Evolutionary conservation across 1,140 invertebrate species (phyloP), one percentile per base, ranked within the genome.

Genomic region (Pseudomyrmex sp.): DNA sequence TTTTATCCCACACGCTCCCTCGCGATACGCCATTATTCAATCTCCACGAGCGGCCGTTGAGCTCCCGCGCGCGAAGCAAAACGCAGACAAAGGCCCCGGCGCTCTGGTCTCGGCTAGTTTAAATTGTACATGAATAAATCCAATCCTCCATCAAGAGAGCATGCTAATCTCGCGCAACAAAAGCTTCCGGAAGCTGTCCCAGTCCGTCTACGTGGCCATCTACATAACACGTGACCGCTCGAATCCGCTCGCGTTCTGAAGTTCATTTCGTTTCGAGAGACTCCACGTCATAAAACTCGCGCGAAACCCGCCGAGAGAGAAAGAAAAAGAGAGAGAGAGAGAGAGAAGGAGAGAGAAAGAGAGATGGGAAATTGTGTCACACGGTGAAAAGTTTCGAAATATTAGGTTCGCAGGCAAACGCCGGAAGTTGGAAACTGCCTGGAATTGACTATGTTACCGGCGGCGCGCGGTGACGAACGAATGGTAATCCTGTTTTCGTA

Each of bases 111-210:
- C 86, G 89, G 85, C 88, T 87, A 88, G 85, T 87, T 89, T 87
- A 88, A 92, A 91, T 91, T 87, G 85, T 92, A 92, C 88, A 90
- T 91, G 90, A 91, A 92, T 92, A 92, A 92, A 91, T 92, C 90
- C 88, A 92, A 90, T 91, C 89, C 85, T 86, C 52, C 65, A 92
- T 92, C 89, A 88, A 86, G 83, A 70, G 66, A 75, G 77, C 88
- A 92, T 90, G 91, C 83, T 92, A 91, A 92, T 92, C 91, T 85
- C 86, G 79, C 85, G 87, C 88, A 88, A 91, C 89, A 87, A 89
- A 80, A 84, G 72, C 88, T 74, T 79, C 80, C 84, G 59, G 83
- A 82, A 90, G 85, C 83, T 83, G 84, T 85, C 86, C 85, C 77
- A 56, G 73, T 70, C 70, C 73, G 61, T 85, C 66, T 69, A 66